These are phyloP conservation scores for Asteroscopus sphinx DNA, from an alignment of 2,888 invertebrate species.

Conservation along the genomic window DNA sequence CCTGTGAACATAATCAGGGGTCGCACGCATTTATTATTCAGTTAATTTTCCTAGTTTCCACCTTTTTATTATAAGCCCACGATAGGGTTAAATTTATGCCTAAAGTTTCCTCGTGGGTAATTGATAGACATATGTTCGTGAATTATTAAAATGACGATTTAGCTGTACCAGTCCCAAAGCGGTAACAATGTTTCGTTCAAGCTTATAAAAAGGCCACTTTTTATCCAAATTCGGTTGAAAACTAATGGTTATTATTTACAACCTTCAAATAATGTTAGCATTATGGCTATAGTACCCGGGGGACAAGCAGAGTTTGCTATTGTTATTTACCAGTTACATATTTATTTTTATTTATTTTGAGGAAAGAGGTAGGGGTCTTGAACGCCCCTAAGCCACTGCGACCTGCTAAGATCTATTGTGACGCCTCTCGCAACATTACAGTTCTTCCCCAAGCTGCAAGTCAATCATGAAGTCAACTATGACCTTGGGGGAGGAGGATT, in stretches of 20 bases:
- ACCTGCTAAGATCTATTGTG: too few relatives aligned
- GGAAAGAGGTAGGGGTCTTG: too few relatives aligned
- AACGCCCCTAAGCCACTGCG: too few relatives aligned
- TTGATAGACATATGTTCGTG: slow-evolving; percentile 54
- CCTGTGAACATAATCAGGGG: slow-evolving; percentile 58
- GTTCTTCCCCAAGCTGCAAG: too few relatives aligned
- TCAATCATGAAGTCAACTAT: too few relatives aligned
- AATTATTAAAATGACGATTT: slow-evolving; percentile 57
- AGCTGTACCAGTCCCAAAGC: slow-evolving; percentile 34
- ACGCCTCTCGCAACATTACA: too few relatives aligned
- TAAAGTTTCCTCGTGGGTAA: slow-evolving; percentile 51
- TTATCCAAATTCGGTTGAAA: slow-evolving; percentile 5
- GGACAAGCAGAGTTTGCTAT: background rate
- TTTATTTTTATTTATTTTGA: too few relatives aligned
- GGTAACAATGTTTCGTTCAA: slow-evolving; percentile 37
- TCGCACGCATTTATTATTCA: slow-evolving; percentile 58
- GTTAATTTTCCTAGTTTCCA: slow-evolving; percentile 59
- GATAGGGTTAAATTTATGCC: slow-evolving; percentile 56
- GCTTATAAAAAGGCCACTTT: slow-evolving; percentile 37
- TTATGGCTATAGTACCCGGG: slow-evolving; percentile 3
- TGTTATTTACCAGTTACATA: background rate
- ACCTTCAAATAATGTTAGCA: slow-evolving; percentile 6
- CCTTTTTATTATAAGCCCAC: slow-evolving; percentile 57
- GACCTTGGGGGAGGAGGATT: too few relatives aligned
- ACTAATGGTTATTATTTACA: slow-evolving; percentile 22